Conservation (phyloP, 2,888 invertebrate species). For the Lasius fuliginosus region DNA sequence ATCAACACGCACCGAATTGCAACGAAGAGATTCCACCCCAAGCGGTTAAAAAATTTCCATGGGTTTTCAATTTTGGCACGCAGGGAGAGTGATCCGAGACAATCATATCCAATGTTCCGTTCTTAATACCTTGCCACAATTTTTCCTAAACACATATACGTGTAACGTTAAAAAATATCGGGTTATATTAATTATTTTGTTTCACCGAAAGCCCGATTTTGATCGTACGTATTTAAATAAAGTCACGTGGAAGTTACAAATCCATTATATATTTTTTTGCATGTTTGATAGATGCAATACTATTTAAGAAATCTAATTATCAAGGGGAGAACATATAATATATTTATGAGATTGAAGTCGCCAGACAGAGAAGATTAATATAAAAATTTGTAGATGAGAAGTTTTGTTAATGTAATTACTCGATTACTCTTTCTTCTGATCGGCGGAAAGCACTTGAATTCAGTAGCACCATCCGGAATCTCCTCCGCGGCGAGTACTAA, state of each 20-base stretch:
- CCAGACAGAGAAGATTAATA: background rate
- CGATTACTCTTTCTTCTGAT: conserved; percentile 89
- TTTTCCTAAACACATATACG: conserved; percentile 7
- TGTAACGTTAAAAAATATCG: background rate
- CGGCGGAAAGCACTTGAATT: conserved; percentile 92
- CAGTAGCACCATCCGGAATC: conserved; percentile 89
- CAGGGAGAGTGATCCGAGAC: conserved; percentile 82
- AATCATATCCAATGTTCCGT: conserved; percentile 67
- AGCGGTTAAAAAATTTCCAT: conserved; percentile 90
- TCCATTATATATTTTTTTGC: background rate
- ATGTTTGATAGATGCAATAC: background rate
- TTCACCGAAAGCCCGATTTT: background rate
- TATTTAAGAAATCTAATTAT: background rate
- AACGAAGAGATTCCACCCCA: conserved; percentile 92
- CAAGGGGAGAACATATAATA: background rate
- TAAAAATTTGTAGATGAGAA: background rate
- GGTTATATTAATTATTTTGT: background rate
- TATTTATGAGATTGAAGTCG: background rate
- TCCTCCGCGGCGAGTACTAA: conserved; percentile 89
- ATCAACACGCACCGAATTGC: conserved; percentile 88
- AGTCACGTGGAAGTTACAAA: background rate
- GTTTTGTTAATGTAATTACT: conserved; percentile 82
- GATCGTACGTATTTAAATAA: background rate
- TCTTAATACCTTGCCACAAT: conserved; percentile 28
- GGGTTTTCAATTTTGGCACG: conserved; percentile 81